Evolutionary conservation across 2,888 invertebrate genomes (phyloP), one percentile per base, ranked within the genome.

Genomic region (Incurvaria masculella): DNA sequence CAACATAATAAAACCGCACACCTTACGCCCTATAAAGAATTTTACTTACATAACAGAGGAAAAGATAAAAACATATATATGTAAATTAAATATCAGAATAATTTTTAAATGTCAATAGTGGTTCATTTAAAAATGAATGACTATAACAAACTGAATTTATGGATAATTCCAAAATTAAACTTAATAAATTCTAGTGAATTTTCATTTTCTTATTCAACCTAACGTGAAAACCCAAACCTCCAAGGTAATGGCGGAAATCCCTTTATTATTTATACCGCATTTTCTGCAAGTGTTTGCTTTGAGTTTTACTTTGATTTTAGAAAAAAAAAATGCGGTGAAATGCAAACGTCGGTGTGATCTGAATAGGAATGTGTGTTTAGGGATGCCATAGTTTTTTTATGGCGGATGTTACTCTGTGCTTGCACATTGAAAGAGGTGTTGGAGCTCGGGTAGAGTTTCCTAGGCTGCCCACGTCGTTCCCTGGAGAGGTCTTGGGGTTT

Each of bases 251-350:
- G 33, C 4, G 33, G 33, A 33, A 14, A 33, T 33, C 73, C 70
- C 72, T 76, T 75, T 76, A 76, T 76, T 76, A 78, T 78, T 76
- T 78, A 76, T 69, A 72, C 63, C 72, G 67, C 71, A 76, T 76
- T 76, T 76, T 74, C 75, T 70, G 67, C 72, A 73, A 74, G 76
- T 76, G 76, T 76, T 76, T 75, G 73, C 74, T 60, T 59, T 65
- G 64, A 63, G 67, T 64, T 68, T 73, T 71, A 73, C 75, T 76
- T 75, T 78, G 78, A 78, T 78, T 76, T 47, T 73, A 61, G 64
- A 64, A 63, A 64, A 73, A 72, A 64, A 64, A 63, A 64, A 73
- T 72, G 72, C 70, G 71, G 68, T 67, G 67, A 60, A 59, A 68
- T 66, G 68, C 64, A 62, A 63, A 62, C 62, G 65, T 72, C 6